A percentile compares a stretch with the other conserved stretches of the same genome.
phyloP scores from a whole-genome alignment of 2,113 vertebrate species.

The Bubo scandiacus region DNA sequence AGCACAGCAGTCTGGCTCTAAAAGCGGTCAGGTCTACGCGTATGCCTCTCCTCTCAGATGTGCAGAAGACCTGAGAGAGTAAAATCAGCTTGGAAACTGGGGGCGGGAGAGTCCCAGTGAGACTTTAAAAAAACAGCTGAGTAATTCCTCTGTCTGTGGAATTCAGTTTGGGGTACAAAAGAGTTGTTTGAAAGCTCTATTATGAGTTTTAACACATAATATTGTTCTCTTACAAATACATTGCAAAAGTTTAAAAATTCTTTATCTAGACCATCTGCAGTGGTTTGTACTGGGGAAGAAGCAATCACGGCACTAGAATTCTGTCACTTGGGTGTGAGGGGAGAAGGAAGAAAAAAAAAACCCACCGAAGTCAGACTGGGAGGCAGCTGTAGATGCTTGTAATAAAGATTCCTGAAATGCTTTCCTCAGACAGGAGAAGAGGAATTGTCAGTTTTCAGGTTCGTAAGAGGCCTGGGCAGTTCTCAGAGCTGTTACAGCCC shows the following conservation, averaged over 20 bases:
- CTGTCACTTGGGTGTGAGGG: too few species aligned
- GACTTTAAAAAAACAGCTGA: not conserved
- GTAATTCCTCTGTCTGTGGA: not conserved
- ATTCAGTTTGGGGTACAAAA: not conserved
- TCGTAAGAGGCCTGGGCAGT: not conserved
- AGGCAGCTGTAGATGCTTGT: not conserved
- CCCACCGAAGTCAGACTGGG: rapidly evolving
- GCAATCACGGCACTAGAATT: not conserved
- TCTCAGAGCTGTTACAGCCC: not conserved
- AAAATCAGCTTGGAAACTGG: not conserved
- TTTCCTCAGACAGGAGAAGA: not conserved
- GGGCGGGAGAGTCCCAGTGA: not conserved
- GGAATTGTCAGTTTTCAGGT: not conserved
- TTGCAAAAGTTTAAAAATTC: not conserved
- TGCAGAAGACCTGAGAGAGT: not conserved
- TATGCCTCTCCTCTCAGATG: not conserved
- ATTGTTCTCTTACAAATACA: not conserved
- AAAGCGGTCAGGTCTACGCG: not conserved
- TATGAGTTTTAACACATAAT: not conserved
- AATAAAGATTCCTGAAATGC: not conserved
- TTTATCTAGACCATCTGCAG: not conserved
- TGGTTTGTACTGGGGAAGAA: not conserved
- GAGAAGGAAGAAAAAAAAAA: too few species aligned
- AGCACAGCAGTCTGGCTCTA: not conserved
- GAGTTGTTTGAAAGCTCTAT: not conserved